Evolutionary conservation across 1,140 invertebrate species (phyloP).

Genomic region (Archegozetes longisetosus): DNA sequence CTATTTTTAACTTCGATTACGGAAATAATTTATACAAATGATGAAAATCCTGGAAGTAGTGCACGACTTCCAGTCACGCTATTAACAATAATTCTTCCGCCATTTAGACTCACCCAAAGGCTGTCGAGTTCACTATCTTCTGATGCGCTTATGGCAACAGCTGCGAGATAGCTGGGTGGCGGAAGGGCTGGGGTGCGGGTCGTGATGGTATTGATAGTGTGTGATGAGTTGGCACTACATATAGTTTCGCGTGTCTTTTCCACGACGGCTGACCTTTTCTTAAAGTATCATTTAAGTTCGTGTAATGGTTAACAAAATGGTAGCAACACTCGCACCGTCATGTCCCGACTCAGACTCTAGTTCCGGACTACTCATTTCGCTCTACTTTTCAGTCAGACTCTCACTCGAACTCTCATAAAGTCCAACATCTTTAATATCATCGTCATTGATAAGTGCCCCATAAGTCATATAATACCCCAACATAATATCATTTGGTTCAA

Average conservation of each 20-base stretch:
- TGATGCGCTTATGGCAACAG: constrained; percentile 4
- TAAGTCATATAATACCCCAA: constrained; percentile 83
- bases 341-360: constrained; percentile 16
- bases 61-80: constrained; percentile 90
- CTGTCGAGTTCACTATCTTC: constrained; percentile 13
- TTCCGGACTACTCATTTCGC: constrained; percentile 63
- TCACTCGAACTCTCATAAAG: constrained; percentile 67
- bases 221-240: constrained; percentile 15
- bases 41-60: constrained; percentile 86
- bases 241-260: constrained; percentile 49
- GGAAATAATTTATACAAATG: constrained; percentile 74
- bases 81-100: constrained; percentile 90
- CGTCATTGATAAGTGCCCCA: constrained; percentile 77
- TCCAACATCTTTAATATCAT: constrained; percentile 66
- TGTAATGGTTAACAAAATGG: constrained; percentile 89
- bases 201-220: neutral
- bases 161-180: constrained; percentile 12
- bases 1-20: no score
- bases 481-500: constrained; percentile 75
- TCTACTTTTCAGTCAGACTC: constrained; percentile 79
- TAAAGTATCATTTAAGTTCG: constrained; percentile 83
- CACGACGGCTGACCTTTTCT: constrained; percentile 46
- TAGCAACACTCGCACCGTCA: constrained; percentile 43
- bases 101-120: constrained; percentile 53
- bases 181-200: constrained; percentile 11